Evolutionary conservation across 2,113 vertebrate genomes (phyloP).

Genomic region (Scalopus aquaticus): DNA sequence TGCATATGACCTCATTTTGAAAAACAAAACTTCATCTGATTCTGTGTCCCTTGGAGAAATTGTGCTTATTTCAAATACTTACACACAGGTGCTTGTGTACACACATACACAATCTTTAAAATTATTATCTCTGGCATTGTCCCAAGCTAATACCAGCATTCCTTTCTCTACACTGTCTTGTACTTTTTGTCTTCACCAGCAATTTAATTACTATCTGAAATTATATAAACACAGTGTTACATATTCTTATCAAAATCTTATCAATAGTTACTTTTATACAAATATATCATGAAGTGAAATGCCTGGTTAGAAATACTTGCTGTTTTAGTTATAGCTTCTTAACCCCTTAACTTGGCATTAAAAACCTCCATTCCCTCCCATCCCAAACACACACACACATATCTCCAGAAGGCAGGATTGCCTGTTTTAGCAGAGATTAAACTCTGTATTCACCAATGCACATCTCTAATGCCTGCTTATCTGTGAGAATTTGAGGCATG

Average conservation of each 20-base stretch:
- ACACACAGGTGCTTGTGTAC: neutral
- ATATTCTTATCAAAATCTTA: neutral
- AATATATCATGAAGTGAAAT: neutral
- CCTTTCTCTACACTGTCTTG: neutral
- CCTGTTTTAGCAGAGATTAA: neutral
- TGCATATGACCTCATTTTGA: constrained; percentile 17
- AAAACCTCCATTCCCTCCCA: neutral
- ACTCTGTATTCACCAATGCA: neutral
- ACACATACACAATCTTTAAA: neutral
- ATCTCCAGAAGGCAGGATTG: neutral
- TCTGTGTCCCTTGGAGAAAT: neutral
- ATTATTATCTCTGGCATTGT: neutral
- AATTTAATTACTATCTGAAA: neutral
- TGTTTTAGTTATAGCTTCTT: neutral
- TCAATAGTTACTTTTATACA: neutral
- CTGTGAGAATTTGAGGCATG: neutral
- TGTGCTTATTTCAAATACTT: constrained; percentile 20
- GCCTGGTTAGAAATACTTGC: neutral
- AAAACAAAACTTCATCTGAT: neutral
- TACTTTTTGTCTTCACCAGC: neutral
- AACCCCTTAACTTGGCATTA: neutral
- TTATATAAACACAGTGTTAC: neutral
- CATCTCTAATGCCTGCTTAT: neutral
- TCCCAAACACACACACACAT: too few relatives aligned
- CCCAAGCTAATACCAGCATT: neutral